Evolutionary conservation across 2,888 invertebrate species (phyloP).

Genomic region (Andrena camellia): DNA sequence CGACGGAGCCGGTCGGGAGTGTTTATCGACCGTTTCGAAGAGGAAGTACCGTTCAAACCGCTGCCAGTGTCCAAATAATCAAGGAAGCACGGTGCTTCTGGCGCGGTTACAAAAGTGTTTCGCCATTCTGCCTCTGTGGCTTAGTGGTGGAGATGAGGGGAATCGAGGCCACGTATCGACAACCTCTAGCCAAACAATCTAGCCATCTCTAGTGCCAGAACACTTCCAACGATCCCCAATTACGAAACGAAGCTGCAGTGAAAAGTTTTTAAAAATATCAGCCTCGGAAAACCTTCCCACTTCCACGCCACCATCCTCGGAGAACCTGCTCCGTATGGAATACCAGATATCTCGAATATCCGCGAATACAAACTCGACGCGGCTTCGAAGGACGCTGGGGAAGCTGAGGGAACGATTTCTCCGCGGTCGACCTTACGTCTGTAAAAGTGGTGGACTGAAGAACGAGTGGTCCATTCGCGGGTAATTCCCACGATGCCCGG

Average conservation of each 20-base stretch:
- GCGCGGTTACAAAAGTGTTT: constrained; percentile 49
- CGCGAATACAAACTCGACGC: not conserved
- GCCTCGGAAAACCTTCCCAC: not conserved
- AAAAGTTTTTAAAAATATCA: no score
- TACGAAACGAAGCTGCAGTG: not conserved
- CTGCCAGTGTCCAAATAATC: constrained; percentile 66
- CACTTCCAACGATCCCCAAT: not conserved
- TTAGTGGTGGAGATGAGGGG: not conserved
- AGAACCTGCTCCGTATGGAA: not conserved
- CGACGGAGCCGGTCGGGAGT: not conserved
- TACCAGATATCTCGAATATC: not conserved
- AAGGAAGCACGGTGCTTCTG: constrained; percentile 50
- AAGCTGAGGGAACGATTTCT: constrained; percentile 11
- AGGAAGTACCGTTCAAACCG: constrained; percentile 41
- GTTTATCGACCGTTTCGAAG: constrained; percentile 48
- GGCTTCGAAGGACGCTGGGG: not conserved
- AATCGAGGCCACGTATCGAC: constrained; percentile 25
- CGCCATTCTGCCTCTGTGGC: constrained; percentile 14
- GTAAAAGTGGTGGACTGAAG: constrained; percentile 19
- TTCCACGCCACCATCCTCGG: not conserved
- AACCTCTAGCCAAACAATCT: constrained; percentile 1
- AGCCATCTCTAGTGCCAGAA: no score
- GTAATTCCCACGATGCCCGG: constrained; percentile 28
- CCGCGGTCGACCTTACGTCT: not conserved
- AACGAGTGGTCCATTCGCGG: constrained; percentile 10